phyloP scores from a whole-genome alignment of 2,113 vertebrate species.

The Cairina moschata region DNA sequence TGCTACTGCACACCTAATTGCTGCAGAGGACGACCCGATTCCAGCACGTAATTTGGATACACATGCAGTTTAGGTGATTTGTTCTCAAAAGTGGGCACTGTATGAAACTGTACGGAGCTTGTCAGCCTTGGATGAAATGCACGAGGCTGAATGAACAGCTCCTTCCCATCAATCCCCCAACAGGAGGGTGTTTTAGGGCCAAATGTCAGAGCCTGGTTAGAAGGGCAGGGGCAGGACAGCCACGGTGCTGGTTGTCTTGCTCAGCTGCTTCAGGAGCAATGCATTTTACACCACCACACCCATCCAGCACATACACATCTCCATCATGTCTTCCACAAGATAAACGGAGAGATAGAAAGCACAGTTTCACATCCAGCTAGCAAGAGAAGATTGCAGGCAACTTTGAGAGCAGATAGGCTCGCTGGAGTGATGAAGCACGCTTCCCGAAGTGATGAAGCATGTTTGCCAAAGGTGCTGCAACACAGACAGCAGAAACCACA shows the following conservation, averaged over 20 bases:
- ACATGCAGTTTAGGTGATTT: neutral
- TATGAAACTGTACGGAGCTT: neutral
- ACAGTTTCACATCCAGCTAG: neutral
- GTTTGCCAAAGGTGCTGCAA: neutral
- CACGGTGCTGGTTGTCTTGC: neutral
- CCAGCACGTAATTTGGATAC: neutral
- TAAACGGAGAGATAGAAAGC: neutral
- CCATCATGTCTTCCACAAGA: neutral
- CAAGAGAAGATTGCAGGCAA: neutral
- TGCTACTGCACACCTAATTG: accelerated
- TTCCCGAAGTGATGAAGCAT: too few species aligned
- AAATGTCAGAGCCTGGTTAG: neutral
- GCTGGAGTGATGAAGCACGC: neutral
- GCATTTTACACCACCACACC: neutral
- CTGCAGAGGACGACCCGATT: neutral
- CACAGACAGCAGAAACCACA: neutral
- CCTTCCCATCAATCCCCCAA: neutral
- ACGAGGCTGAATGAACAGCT: neutral
- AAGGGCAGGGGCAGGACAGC: neutral
- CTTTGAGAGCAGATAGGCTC: neutral
- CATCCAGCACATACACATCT: neutral
- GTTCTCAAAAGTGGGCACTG: neutral
- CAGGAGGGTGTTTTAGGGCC: neutral
- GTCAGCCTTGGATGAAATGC: neutral
- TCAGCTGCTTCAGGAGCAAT: neutral